phyloP scores from a whole-genome alignment of 30 jellyfish, hydroid and myxozoan genomes.

The Aurelia sp. region DNA sequence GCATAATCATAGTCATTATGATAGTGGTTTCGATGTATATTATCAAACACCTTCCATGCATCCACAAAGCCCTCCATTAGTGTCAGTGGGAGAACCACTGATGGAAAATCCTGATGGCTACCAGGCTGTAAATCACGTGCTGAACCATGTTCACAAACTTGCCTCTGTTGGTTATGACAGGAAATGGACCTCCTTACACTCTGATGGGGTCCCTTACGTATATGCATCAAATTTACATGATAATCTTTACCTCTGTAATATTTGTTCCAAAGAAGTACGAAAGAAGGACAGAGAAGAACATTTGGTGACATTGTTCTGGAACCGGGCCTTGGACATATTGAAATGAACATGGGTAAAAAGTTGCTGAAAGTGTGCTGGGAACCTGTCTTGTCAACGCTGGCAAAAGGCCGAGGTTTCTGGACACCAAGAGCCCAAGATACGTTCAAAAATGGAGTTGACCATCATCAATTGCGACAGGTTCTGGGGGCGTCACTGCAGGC shows the following conservation, averaged over 20 bases:
- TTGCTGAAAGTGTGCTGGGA: no score
- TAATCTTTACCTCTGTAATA: not conserved
- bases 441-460: not conserved
- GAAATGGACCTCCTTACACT: no score
- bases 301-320: not conserved
- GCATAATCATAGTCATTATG: not conserved
- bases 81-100: no score
- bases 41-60: not conserved
- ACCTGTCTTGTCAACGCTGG: not conserved
- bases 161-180: no score
- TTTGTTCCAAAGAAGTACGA: not conserved
- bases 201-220: no score
- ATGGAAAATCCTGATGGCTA: no score
- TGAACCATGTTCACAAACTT: no score
- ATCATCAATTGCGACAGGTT: not conserved
- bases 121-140: no score
- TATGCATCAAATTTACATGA: not conserved
- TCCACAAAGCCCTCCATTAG: no score
- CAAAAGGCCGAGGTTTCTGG: not conserved
- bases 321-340: not conserved
- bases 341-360: slow-evolving; percentile 6
- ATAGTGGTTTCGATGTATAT: not conserved
- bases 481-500: not conserved
- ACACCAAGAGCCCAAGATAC: not conserved
- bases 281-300: not conserved